phyloP scores from a whole-genome alignment of 2,797 vertebrate species.

The Delichon dasypus region DNA sequence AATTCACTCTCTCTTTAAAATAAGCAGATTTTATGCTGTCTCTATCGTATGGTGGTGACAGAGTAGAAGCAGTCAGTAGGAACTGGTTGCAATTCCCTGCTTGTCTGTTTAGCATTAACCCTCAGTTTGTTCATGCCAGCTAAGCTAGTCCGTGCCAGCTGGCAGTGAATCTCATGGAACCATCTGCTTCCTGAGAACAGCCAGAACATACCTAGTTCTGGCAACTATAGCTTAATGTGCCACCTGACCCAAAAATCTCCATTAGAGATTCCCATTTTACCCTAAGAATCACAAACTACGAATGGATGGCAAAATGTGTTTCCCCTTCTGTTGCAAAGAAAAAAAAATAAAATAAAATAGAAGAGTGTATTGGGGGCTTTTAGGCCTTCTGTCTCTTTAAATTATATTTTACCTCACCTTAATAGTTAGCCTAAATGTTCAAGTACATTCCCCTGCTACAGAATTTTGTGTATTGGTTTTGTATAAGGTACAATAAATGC shows the following conservation, averaged over 20 bases:
- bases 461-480: background rate
- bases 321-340: background rate
- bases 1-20: background rate
- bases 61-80: constrained; percentile 1
- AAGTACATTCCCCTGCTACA: background rate
- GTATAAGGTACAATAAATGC: background rate
- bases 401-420: background rate
- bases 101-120: constrained; percentile 39
- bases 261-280: constrained; percentile 34
- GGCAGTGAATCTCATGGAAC: constrained; percentile 14
- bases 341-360: background rate
- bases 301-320: background rate
- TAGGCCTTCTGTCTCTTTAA: background rate
- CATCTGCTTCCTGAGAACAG: constrained; percentile 64
- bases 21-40: background rate
- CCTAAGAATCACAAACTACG: background rate
- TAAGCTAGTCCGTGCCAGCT: constrained; percentile 38
- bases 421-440: background rate
- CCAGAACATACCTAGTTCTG: constrained; percentile 59
- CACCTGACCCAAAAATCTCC: constrained; percentile 43
- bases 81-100: constrained; percentile 50
- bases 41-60: background rate
- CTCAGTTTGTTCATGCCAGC: constrained; percentile 11
- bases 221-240: constrained; percentile 14
- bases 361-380: background rate